These are phyloP conservation scores for Scaptomyza polygonia DNA, from an alignment of 2,888 invertebrate genomes.

Conservation along the genomic window DNA sequence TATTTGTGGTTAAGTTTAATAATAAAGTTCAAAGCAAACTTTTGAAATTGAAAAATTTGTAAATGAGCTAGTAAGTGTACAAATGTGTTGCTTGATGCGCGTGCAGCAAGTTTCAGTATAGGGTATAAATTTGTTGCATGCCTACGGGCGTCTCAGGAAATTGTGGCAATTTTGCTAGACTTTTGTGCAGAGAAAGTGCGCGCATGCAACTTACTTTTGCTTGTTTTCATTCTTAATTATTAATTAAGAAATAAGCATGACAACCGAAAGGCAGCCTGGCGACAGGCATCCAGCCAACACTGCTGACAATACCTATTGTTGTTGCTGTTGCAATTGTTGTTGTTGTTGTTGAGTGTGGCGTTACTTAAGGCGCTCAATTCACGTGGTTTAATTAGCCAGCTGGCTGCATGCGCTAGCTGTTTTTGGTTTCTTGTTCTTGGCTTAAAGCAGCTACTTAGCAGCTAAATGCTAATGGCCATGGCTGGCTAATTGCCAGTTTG, in stretches of 20 bases:
- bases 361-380: slow-evolving; percentile 66
- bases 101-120: background rate
- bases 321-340: slow-evolving; percentile 15
- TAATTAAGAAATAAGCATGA: slow-evolving; percentile 77
- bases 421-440: too few relatives aligned
- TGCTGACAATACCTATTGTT: slow-evolving; percentile 37
- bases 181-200: slow-evolving; percentile 65
- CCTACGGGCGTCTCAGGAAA: slow-evolving; percentile 66
- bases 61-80: too few relatives aligned
- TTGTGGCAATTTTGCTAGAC: slow-evolving; percentile 70
- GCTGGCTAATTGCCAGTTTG: slow-evolving; percentile 59
- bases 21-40: too few relatives aligned
- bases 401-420: slow-evolving; percentile 5
- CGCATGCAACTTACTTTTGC: slow-evolving; percentile 71
- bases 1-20: too few relatives aligned
- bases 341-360: slow-evolving; percentile 56
- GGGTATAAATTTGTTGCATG: slow-evolving; percentile 45
- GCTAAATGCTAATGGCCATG: slow-evolving; percentile 56
- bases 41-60: too few relatives aligned
- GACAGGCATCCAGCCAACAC: slow-evolving; percentile 8
- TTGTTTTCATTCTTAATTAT: slow-evolving; percentile 78
- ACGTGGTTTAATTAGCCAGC: slow-evolving; percentile 67
- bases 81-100: background rate
- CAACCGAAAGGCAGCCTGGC: slow-evolving; percentile 34
- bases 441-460: slow-evolving; percentile 52